Base-by-base conservation (phyloP, 1,140 invertebrate genomes). In the Drosophila mauritiana region DNA sequence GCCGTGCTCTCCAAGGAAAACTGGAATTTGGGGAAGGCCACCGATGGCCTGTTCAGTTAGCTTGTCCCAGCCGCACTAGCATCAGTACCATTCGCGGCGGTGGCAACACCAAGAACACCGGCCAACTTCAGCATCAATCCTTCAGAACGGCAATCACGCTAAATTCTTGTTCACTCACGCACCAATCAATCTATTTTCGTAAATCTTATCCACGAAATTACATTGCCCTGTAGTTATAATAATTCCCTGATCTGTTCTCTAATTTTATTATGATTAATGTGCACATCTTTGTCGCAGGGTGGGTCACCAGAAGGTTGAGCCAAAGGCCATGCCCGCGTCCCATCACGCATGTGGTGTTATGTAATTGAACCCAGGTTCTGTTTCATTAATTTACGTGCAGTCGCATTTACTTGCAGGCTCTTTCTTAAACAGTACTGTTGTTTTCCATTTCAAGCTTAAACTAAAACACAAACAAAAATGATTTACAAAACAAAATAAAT, bases 31-130 rank as follows among this genome's bases (percentile, higher is more conserved):
- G 96, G 97, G 93, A 93, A 95, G 88, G 97, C 97, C 45, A 97
- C 97, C 11, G 97, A 98, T 92, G 95, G 96, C 89, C 93, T 98
- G 56, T 98, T 98, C 93, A 97, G 96, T 95, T 98, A 97, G 95
- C 92, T 82, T 88, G 31, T 17, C 7, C 34, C 46, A 43, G 40
- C 27, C 27, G 36, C 43, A 31, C 4, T 31, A 52, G 40, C 73
- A 34, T 48, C 27, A 15, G 25, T 31, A 62, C 17, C 45, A 76
- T 15, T 34, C 25, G 25, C 31, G 46, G 25, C 42, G 53, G 8
- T 39, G 37, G 49, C 31, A n/a, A 5, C 48, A 51, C 48, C 54
- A 80, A 17, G 17, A 37, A 40, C 59, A 49, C 11, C 42, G 43
- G 53, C 22, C 22, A 58, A 69, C 57, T 48, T 62, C 36, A 58